A percentile compares a stretch with the other conserved stretches of the same genome.
phyloP scores from a whole-genome alignment of 2,113 vertebrate species.

The Calypte anna region DNA sequence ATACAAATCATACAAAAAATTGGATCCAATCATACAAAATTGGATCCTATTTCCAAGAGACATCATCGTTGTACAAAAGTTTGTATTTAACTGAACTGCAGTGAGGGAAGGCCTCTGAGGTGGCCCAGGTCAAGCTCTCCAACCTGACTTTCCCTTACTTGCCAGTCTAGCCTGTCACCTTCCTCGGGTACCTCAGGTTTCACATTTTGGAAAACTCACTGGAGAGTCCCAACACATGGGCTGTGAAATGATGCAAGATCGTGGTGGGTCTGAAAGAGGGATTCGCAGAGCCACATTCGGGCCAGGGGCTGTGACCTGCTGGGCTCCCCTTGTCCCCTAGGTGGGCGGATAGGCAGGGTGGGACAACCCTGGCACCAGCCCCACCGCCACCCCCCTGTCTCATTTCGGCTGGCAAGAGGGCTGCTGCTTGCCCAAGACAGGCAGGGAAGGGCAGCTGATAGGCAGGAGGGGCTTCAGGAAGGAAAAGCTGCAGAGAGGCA shows the following conservation, averaged over 20 bases:
- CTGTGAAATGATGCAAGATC: neutral
- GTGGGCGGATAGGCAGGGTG: neutral
- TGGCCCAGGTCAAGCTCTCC: neutral
- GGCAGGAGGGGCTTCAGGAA: neutral
- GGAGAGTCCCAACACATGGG: rapidly evolving
- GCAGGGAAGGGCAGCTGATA: neutral
- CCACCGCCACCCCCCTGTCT: neutral
- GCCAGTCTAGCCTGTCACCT: neutral
- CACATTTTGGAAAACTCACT: neutral
- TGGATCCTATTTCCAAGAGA: neutral
- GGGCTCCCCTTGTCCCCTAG: rapidly evolving
- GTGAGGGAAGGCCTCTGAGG: neutral
- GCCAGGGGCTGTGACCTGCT: neutral
- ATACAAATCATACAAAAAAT: too few relatives aligned
- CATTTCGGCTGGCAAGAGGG: neutral
- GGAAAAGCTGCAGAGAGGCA: neutral
- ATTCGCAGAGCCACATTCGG: neutral
- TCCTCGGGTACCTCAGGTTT: neutral
- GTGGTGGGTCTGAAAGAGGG: neutral
- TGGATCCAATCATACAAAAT: neutral
- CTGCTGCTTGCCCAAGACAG: neutral
- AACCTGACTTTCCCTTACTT: neutral
- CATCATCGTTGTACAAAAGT: neutral
- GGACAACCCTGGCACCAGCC: rapidly evolving
- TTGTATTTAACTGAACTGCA: neutral